Evolutionary conservation across 1,140 invertebrate species (phyloP).

Genomic region (Pseudomyrmex dendroicus): DNA sequence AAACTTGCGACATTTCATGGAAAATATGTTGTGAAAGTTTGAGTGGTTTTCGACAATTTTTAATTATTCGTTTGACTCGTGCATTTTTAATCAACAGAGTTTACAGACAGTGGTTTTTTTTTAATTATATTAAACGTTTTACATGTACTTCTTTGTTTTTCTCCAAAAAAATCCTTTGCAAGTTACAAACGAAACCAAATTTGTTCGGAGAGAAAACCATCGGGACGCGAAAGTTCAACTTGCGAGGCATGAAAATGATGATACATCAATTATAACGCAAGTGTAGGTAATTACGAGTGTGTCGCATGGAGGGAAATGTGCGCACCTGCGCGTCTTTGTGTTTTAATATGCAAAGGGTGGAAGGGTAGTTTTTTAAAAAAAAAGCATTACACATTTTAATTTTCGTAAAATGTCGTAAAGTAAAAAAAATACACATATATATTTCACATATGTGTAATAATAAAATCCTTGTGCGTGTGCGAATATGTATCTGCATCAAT

Average conservation of each 20-base stretch:
- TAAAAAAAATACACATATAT: background rate
- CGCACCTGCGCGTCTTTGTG: slow-evolving; percentile 22
- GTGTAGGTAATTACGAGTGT: background rate
- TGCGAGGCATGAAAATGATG: slow-evolving; percentile 14
- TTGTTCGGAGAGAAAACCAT: background rate
- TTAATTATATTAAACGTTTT: background rate
- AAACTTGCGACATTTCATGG: background rate
- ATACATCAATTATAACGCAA: background rate
- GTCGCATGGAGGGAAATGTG: slow-evolving; percentile 5
- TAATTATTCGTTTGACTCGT: no score
- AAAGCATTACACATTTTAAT: background rate
- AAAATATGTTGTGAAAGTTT: background rate
- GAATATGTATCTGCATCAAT: background rate
- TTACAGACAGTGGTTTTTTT: no score
- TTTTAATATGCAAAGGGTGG: background rate
- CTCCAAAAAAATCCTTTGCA: background rate
- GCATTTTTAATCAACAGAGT: no score
- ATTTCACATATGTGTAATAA: background rate
- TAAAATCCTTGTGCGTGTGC: background rate
- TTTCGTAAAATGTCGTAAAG: background rate
- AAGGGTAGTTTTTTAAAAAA: background rate
- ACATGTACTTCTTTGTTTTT: background rate
- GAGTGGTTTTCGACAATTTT: background rate
- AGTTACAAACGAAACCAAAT: background rate
- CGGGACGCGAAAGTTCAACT: slow-evolving; percentile 1